Conservation (phyloP, 2,888 invertebrate genomes). For the Drosophila mimica region DNA sequence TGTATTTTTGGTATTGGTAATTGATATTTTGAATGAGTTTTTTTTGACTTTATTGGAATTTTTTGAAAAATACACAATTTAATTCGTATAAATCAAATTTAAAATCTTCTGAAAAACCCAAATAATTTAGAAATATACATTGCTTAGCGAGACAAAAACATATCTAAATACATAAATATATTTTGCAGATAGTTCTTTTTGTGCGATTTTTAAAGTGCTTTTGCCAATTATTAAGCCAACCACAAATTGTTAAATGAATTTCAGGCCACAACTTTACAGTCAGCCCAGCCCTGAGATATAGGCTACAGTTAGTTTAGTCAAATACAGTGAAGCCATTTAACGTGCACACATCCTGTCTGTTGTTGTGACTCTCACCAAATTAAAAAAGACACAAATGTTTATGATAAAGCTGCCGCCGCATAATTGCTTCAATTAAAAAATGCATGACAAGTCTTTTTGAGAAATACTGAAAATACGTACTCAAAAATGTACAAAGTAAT, state of each 20-base stretch:
- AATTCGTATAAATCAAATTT: not conserved
- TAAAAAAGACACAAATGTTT: constrained; percentile 54
- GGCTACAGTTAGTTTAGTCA: constrained; percentile 17
- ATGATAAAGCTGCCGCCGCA: constrained; percentile 28
- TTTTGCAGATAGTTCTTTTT: not conserved
- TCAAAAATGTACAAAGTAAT: constrained; percentile 72
- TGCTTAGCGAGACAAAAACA: not conserved
- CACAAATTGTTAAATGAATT: constrained; percentile 62
- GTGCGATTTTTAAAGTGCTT: constrained; percentile 7
- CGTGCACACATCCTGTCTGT: constrained; percentile 11
- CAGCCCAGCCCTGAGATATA: not conserved
- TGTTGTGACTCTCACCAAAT: constrained; percentile 52
- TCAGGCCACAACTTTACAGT: constrained; percentile 29
- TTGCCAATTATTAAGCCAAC: constrained; percentile 49
- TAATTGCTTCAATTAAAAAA: constrained; percentile 75
- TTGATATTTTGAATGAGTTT: not conserved
- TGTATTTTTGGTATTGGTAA: not conserved
- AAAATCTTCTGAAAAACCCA: not conserved
- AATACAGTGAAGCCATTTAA: constrained; percentile 32
- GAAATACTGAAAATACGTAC: constrained; percentile 26
- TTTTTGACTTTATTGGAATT: not conserved
- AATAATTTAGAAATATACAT: not conserved
- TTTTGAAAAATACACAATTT: not conserved
- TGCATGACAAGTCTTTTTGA: constrained; percentile 65
- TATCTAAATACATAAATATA: not conserved